Conservation (phyloP, 1,140 invertebrate genomes). For the Calephelis virginiensis region DNA sequence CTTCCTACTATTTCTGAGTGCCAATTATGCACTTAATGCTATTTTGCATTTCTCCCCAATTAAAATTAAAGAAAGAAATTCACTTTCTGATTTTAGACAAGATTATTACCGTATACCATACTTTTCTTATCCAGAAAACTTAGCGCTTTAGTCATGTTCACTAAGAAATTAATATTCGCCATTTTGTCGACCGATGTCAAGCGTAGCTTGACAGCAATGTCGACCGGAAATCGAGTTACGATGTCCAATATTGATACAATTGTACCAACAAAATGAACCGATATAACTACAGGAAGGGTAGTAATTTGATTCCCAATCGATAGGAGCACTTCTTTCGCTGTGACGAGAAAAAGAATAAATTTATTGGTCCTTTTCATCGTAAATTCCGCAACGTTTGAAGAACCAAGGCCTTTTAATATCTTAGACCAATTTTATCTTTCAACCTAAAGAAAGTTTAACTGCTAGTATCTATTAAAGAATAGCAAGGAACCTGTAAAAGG, state of each 20-base stretch:
- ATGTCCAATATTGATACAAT: conserved; percentile 71
- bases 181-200: conserved; percentile 46
- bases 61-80: too few relatives aligned
- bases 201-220: conserved; percentile 48
- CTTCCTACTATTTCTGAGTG: too few relatives aligned
- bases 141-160: too few relatives aligned
- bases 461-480: too few relatives aligned
- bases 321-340: conserved; percentile 33
- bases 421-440: conserved; percentile 17
- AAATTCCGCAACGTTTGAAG: conserved; percentile 13
- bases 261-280: conserved; percentile 59
- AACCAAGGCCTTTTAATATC: conserved; percentile 2
- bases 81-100: too few relatives aligned
- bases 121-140: too few relatives aligned
- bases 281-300: conserved; percentile 53
- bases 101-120: too few relatives aligned
- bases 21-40: too few relatives aligned
- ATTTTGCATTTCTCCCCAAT: too few relatives aligned
- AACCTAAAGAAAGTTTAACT: background rate
- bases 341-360: conserved; percentile 40
- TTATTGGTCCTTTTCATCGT: conserved; percentile 32
- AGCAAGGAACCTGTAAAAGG: too few relatives aligned
- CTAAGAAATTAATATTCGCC: conserved; percentile 25
- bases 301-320: conserved; percentile 51
- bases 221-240: conserved; percentile 64